Percentiles rank a stretch among this genome's conserved stretches.
Evolutionary conservation across 2,888 invertebrate genomes (phyloP).

Genomic region (Spodoptera picta): DNA sequence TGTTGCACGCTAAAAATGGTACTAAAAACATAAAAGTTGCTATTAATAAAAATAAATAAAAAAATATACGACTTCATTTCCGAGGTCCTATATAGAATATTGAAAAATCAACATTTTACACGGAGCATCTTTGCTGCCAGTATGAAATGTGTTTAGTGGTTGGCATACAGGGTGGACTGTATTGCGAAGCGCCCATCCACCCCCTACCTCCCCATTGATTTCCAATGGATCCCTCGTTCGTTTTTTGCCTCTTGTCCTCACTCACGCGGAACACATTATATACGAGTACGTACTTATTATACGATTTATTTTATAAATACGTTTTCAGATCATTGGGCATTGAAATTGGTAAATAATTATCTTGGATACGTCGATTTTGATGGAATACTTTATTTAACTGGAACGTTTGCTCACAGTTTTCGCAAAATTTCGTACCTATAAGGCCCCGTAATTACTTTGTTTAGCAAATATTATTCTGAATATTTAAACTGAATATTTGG

Average conservation of each 20-base stretch:
- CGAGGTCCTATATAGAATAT: slow-evolving; percentile 13
- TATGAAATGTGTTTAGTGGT: slow-evolving; percentile 66
- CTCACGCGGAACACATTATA: slow-evolving; percentile 73
- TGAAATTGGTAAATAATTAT: slow-evolving; percentile 54
- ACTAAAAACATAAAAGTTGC: neutral
- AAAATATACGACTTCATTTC: slow-evolving; percentile 10
- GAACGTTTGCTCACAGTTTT: slow-evolving; percentile 9
- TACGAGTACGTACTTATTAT: slow-evolving; percentile 66
- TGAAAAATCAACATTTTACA: slow-evolving; percentile 41
- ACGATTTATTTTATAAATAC: slow-evolving; percentile 70
- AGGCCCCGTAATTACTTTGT: slow-evolving; percentile 22
- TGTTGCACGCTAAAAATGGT: too few relatives aligned
- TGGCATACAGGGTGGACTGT: slow-evolving; percentile 69
- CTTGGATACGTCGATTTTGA: slow-evolving; percentile 37
- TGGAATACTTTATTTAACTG: slow-evolving; percentile 30
- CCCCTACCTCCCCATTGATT: slow-evolving; percentile 62
- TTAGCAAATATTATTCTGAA: slow-evolving; percentile 5
- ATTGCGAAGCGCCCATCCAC: slow-evolving; percentile 59
- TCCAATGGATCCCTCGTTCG: slow-evolving; percentile 72
- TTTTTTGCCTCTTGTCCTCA: slow-evolving; percentile 73
- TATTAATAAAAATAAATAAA: neutral
- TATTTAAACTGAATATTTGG: slow-evolving; percentile 17
- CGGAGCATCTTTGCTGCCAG: slow-evolving; percentile 36
- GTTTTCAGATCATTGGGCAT: slow-evolving; percentile 47
- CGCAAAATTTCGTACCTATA: slow-evolving; percentile 10